Evolutionary conservation across 2,888 invertebrate species (phyloP).

Genomic region (Meandrusa payeni): DNA sequence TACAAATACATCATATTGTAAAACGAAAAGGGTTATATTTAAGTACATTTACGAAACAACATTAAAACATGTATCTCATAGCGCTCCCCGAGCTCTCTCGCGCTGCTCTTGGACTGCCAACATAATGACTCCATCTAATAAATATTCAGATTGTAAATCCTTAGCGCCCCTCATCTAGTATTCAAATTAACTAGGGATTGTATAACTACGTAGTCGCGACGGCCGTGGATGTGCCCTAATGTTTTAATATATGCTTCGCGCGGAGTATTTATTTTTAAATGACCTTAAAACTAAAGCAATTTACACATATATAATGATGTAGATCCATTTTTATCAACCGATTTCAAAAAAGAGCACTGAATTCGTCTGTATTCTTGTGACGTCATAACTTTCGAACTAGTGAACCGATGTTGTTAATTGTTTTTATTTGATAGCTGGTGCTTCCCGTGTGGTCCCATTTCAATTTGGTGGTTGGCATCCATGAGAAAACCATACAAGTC

Average conservation of each 20-base stretch:
- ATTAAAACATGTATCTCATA: constrained; percentile 11
- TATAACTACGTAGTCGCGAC: constrained; percentile 9
- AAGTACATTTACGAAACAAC: constrained; percentile 7
- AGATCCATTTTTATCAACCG: too few relatives aligned
- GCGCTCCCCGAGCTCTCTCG: constrained; percentile 11
- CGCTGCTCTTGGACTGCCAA: constrained; percentile 9
- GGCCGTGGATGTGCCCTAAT: constrained; percentile 17
- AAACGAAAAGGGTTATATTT: neutral
- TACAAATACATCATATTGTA: too few relatives aligned
- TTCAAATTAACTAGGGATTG: constrained; percentile 23
- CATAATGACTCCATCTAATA: constrained; percentile 20
- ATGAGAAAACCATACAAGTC: too few relatives aligned
- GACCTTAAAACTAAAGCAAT: neutral
- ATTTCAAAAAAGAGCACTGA: too few relatives aligned
- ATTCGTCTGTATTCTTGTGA: too few relatives aligned
- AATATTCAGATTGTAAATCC: constrained; percentile 25
- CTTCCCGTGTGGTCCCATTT: too few relatives aligned
- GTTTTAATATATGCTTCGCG: constrained; percentile 8
- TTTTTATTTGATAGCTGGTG: too few relatives aligned
- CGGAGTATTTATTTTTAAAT: constrained; percentile 5
- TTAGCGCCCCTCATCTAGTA: constrained; percentile 24
- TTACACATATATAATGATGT: too few relatives aligned
- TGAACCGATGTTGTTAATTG: too few relatives aligned
- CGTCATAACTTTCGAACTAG: too few relatives aligned
- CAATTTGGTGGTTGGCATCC: too few relatives aligned